Percentiles rank a stretch among this genome's conserved stretches.
phyloP scores from a whole-genome alignment of 2,113 vertebrate genomes.

The Cavia aperea region DNA sequence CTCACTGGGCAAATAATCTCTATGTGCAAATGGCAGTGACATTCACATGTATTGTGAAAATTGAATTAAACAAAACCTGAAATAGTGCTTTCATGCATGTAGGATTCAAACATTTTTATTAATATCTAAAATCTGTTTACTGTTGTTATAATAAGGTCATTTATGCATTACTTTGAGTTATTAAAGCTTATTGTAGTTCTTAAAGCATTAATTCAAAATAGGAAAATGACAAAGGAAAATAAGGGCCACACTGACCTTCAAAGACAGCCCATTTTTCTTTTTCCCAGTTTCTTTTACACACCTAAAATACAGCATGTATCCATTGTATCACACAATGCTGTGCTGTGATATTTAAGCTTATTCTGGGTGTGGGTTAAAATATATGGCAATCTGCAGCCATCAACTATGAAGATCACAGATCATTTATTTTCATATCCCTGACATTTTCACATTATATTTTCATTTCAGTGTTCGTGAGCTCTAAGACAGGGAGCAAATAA shows the following conservation, averaged over 20 bases:
- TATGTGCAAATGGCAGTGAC: neutral
- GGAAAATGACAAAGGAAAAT: neutral
- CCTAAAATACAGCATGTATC: neutral
- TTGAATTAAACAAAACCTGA: neutral
- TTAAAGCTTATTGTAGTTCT: neutral
- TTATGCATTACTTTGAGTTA: neutral
- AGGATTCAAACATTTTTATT: neutral
- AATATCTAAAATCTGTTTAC: neutral
- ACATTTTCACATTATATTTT: constrained; percentile 52
- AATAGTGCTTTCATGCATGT: neutral
- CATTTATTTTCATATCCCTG: constrained; percentile 63
- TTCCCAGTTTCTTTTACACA: neutral
- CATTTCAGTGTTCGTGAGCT: constrained; percentile 42
- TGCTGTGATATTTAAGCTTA: constrained; percentile 34
- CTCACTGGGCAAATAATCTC: neutral
- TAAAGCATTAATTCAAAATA: neutral
- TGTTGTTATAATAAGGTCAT: neutral
- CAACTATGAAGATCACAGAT: constrained; percentile 34
- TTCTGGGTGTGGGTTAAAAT: constrained; percentile 17
- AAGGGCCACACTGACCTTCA: neutral
- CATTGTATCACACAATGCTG: neutral
- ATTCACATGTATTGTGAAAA: neutral
- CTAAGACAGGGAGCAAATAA: constrained; percentile 21
- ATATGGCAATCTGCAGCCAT: neutral
- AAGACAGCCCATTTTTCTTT: neutral